phyloP scores from a whole-genome alignment of 2,113 vertebrate species.

The Sapajus apella region DNA sequence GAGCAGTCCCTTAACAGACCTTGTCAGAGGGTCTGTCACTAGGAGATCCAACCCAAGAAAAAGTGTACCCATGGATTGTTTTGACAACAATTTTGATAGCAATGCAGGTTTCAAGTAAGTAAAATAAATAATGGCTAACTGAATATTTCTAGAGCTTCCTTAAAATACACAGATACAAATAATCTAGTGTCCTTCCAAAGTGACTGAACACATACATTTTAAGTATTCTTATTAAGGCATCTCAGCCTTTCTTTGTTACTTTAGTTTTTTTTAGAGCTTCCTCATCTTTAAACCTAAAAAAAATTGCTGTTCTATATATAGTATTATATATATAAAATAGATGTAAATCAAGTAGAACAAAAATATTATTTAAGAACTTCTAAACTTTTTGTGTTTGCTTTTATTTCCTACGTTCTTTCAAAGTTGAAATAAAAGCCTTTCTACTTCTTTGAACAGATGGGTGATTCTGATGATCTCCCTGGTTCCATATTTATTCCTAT shows the following conservation, averaged over 20 bases:
- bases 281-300: conserved; percentile 15
- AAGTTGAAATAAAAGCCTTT: conserved; percentile 24
- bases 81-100: not conserved
- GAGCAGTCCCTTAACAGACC: not conserved
- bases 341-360: not conserved
- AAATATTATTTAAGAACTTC: not conserved
- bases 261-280: not conserved
- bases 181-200: not conserved
- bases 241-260: not conserved
- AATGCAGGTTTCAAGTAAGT: not conserved
- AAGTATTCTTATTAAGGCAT: not conserved
- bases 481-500: not conserved
- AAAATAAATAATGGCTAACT: not conserved
- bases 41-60: not conserved
- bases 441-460: not conserved
- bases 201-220: not conserved
- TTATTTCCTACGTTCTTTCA: conserved; percentile 14
- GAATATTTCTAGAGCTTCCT: not conserved
- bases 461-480: not conserved
- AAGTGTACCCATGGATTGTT: not conserved
- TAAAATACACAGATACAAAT: not conserved
- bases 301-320: not conserved
- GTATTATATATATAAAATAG: not conserved
- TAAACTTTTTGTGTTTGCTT: not conserved
- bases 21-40: not conserved